Percentiles rank a stretch among this genome's conserved stretches.
These are phyloP conservation scores for Crematogaster levior DNA, from an alignment of 2,888 invertebrate species.

Conservation along the genomic window DNA sequence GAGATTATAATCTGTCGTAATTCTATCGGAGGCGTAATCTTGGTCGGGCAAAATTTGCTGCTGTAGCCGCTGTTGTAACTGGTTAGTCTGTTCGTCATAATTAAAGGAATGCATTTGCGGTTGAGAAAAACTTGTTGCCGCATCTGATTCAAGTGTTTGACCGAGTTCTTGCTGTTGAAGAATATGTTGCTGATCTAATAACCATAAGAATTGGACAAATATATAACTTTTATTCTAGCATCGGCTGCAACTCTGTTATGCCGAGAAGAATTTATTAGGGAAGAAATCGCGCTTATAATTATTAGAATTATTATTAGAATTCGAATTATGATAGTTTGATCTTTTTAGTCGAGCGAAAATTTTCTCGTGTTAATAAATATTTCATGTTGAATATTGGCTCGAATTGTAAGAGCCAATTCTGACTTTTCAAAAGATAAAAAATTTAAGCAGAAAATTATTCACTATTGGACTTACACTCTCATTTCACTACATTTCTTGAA, in stretches of 20 bases:
- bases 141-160: conserved; percentile 78
- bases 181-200: conserved; percentile 76
- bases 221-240: not conserved
- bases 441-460: not conserved
- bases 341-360: not conserved
- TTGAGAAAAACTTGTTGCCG: conserved; percentile 78
- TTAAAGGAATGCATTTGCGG: conserved; percentile 83
- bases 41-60: conserved; percentile 78
- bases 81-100: conserved; percentile 82
- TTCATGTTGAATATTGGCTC: not conserved
- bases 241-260: not conserved
- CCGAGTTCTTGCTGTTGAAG: conserved; percentile 82
- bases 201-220: conserved; percentile 9
- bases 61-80: conserved; percentile 78
- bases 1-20: conserved; percentile 81
- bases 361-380: not conserved
- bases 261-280: not conserved
- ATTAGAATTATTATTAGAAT: not conserved
- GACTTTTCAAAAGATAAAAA: not conserved
- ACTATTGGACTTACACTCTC: not conserved
- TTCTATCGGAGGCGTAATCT: conserved; percentile 79
- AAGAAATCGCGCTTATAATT: not conserved
- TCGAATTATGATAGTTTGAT: not conserved
- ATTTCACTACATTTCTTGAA: not conserved
- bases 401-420: not conserved